Evolutionary conservation across 35 echinoderm and acorn worm genomes (phyloP), one percentile per base, ranked within the genome.

Genomic region (Chiridota heheva): DNA sequence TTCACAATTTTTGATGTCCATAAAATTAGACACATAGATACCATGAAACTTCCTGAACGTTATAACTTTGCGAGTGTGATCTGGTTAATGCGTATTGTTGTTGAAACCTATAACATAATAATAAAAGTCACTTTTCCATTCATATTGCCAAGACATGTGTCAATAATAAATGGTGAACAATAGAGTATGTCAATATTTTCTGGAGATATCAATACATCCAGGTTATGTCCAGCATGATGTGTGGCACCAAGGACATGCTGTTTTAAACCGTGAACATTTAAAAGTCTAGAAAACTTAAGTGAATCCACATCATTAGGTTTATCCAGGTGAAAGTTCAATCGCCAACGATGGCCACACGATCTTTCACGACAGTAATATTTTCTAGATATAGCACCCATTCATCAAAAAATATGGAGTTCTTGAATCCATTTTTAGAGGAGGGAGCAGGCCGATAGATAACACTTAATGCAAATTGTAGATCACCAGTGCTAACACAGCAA

Each of bases 241-340:
- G 77, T 81, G 4, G 27, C 7, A 15, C 41, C 77, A 67, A 27
- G 5, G 12, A 81, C 77, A 67, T 81, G 77, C 33, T 81, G 77
- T 24, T 37, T 17, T 58, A 77, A 34, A 24, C 73, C 73, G 47
- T 47, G 43, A 22, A 47, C 20, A 25, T 72, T 72, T n/a, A 72
- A 73, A 4, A 72, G 37, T 17, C 18, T 47, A 3, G 20, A 24
- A 47, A 72, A 72, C 40, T 44, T 72, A 13, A 44, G 69, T n/a
- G 43, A 42, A 25, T 72, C 39, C 42, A 16, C 5, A 32, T 72
- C 37, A n/a, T 42, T 4, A 16, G 39, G 39, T 18, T 42, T 25
- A 72, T 72, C 69, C 35, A 74, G 70, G 42, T 74, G 70, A 22
- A 75, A 25, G 17, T 75, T 49, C 71, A 75, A 48, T 75, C 71